Evolutionary conservation across 35 echinoderm and acorn worm genomes (phyloP).

Genomic region (Diadema setosum): DNA sequence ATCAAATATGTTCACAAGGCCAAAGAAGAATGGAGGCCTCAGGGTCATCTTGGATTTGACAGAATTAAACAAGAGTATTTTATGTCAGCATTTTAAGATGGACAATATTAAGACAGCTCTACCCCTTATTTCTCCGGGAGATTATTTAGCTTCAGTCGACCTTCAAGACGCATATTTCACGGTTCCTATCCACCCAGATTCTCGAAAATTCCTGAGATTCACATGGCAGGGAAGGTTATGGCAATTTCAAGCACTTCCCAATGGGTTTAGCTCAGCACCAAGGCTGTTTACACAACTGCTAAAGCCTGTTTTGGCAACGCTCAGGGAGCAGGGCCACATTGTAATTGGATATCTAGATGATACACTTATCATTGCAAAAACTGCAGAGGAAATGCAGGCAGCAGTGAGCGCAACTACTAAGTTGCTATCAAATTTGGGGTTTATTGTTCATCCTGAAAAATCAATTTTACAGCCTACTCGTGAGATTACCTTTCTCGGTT

Average conservation of each 20-base stretch:
- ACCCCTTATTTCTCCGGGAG: neutral
- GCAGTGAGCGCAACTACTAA: neutral
- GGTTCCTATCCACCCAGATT: neutral
- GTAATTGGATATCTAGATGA: too few species aligned
- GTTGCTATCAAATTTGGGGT: too few species aligned
- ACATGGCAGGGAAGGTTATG: too few species aligned
- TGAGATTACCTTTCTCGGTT: neutral
- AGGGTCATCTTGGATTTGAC: neutral
- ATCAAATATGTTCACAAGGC: conserved; percentile 33
- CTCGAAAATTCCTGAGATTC: conserved; percentile 32
- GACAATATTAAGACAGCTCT: too few species aligned
- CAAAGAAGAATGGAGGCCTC: neutral
- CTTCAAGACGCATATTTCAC: conserved; percentile 36
- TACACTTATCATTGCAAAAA: neutral
- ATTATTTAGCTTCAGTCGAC: conserved; percentile 8
- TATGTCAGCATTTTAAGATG: conserved; percentile 27
- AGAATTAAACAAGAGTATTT: neutral
- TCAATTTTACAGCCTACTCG: neutral
- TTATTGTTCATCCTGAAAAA: too few species aligned
- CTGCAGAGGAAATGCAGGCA: neutral
- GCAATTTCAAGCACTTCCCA: too few species aligned
- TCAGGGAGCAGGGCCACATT: too few species aligned
- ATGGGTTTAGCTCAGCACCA: neutral
- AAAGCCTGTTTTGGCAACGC: too few species aligned
- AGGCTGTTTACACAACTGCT: too few species aligned